Evolutionary conservation across 2,888 invertebrate species (phyloP), one percentile per base, ranked within the genome.

Genomic region (Micoletzkya japonica): DNA sequence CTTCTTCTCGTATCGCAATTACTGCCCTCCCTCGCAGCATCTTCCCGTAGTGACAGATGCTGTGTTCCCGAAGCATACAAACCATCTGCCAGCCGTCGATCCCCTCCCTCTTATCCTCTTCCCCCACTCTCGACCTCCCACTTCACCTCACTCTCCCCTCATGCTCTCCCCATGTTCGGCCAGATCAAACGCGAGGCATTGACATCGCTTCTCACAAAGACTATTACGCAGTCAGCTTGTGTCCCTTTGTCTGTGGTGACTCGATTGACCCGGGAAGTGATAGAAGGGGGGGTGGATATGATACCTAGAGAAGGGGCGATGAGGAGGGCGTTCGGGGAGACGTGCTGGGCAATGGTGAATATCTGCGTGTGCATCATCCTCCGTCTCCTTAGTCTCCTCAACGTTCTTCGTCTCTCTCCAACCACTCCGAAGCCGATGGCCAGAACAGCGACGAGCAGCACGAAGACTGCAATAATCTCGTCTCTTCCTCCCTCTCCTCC

Each of bases 341-440:
- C 49, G 4, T 50, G 20, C 14, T 52, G 28, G 17, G 64, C 24
- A 24, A 66, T 54, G 2, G 64, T 52, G 37, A 44, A 66, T 52
- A 52, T 24, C 6, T 30, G n/a, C n/a, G 24, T 32, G 24, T 63
- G 50, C 54, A 54, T 54, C 37, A 37, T 14, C 26, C 28, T 34
- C 30, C 44, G 34, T 28, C 64, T 36, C 20, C 64, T 52, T 6
- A 66, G 30, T 24, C 64, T 34, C n/a, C 64, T 24, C 4, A 66
- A 30, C 36, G 30, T 54, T n/a, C 64, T 52, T 26, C 64, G 52
- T 30, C 64, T 37, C 26, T 66, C 54, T 36, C 64, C 64, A 7
- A 66, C 6, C 2, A 66, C 50, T 4, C 64, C 64, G 20, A 66
- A n/a, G 4, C 28, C 52, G 64, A 66, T 66, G 3, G 54, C 54